Evolutionary conservation across 1,140 invertebrate genomes (phyloP), one percentile per base, ranked within the genome.

Genomic region (Helicoverpa armigera): DNA sequence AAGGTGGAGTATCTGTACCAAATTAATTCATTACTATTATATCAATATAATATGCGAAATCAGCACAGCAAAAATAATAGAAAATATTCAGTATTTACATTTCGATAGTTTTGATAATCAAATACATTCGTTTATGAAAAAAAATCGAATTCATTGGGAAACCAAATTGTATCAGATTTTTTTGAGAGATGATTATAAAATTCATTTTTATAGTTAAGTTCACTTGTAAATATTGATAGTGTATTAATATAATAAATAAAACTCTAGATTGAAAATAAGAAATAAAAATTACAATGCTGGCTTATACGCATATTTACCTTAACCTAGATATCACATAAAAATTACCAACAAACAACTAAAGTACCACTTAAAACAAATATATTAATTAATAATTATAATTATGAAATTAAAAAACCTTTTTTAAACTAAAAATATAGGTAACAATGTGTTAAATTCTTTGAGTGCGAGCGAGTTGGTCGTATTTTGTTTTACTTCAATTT

Each of bases 251-350:
- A 61, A 12, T 61, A 11, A 61, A 61, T 29, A 56, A 18, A 16
- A 56, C 18, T 16, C 7, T 35, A 35, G 35, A 35, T 56, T 56
- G 4, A 7, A 56, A 9, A 56, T 18, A 18, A 56, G n/a, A 56
- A 56, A 56, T 18, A 16, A 18, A 16, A 56, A 16, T 16, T 56
- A 60, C 58, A 60, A 29, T 23, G 58, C 58, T 60, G 23, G 0
- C 58, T 35, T 60, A 13, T 1, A 14, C 48, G 65, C 29, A 35
- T 70, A 53, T 70, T 23, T 43, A 4, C 13, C 63, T 35, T 69
- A 58, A 61, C 12, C 80, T 81, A 81, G 43, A 77, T 81, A 81
- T 81, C 80, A 81, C 80, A 81, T 81, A 81, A 58, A 75, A 81
- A 76, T 69, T 58, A 77, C 73, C 65, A 67, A 72, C 54, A 53